phyloP scores from a whole-genome alignment of 2,888 invertebrate genomes.

The Synergus laeviventris region DNA sequence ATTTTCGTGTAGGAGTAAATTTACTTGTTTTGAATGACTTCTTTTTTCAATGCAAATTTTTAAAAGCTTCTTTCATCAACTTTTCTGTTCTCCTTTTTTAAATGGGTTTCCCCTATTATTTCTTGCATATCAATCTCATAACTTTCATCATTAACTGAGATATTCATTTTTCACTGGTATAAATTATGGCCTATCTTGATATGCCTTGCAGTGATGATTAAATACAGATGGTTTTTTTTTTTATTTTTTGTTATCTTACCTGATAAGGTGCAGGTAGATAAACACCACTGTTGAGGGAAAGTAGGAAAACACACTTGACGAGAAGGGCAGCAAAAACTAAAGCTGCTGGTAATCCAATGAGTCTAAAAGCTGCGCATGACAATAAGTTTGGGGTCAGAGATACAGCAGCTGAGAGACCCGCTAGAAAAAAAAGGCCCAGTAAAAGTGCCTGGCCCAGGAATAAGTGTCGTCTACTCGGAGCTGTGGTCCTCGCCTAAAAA shows the following conservation, averaged over 20 bases:
- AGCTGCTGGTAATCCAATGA: constrained; percentile 89
- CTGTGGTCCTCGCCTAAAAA: constrained; percentile 83
- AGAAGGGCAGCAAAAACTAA: constrained; percentile 93
- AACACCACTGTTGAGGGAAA: constrained; percentile 93
- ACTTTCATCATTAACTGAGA: background rate
- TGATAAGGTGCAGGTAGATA: constrained; percentile 96
- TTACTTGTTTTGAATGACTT: background rate
- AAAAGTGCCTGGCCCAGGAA: constrained; percentile 92
- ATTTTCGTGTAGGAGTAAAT: constrained; percentile 4
- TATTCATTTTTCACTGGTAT: background rate
- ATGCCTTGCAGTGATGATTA: too few relatives aligned
- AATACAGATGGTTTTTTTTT: too few relatives aligned
- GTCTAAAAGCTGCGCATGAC: constrained; percentile 87
- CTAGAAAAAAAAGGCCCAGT: constrained; percentile 88
- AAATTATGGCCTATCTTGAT: background rate
- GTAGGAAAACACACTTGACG: constrained; percentile 95
- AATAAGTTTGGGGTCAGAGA: constrained; percentile 87
- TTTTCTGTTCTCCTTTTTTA: background rate
- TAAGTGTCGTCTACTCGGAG: constrained; percentile 89
- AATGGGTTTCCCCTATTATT: background rate
- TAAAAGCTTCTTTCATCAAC: background rate
- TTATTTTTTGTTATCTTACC: constrained; percentile 73
- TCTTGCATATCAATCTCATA: background rate
- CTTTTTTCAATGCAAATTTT: background rate
- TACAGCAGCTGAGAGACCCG: constrained; percentile 87